Conservation (phyloP, 2,797 vertebrate species). For the Oreochromis grahami region DNA sequence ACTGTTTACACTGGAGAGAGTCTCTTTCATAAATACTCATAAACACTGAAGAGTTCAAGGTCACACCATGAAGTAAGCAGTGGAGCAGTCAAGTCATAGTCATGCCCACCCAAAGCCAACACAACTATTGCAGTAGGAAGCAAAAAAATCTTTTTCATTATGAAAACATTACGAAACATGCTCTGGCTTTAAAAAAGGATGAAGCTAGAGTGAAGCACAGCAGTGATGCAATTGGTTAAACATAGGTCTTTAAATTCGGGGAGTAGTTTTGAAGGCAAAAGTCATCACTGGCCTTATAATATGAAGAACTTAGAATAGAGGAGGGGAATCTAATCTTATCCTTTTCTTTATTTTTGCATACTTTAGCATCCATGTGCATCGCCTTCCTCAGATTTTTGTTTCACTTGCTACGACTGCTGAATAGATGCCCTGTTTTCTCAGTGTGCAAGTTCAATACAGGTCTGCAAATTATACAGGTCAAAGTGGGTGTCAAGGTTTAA, state of each 20-base stretch:
- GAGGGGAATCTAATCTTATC: background rate
- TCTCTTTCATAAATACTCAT: background rate
- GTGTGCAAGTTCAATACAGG: background rate
- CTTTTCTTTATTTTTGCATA: background rate
- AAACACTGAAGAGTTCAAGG: background rate
- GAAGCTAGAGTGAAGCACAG: background rate
- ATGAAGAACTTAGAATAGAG: background rate
- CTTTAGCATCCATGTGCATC: background rate
- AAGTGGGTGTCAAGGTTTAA: background rate
- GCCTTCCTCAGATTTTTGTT: background rate
- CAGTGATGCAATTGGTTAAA: background rate
- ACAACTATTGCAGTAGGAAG: background rate
- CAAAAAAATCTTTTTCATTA: background rate
- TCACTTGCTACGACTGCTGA: background rate
- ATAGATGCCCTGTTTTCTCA: background rate
- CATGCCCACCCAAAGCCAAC: background rate
- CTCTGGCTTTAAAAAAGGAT: background rate
- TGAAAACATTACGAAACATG: background rate
- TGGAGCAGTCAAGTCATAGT: slow-evolving; percentile 5
- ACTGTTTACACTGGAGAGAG: background rate
- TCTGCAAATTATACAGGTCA: background rate
- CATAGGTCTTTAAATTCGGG: background rate
- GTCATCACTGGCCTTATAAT: background rate
- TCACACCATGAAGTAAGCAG: slow-evolving; percentile 3
- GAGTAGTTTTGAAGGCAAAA: background rate